Evolutionary conservation across 92 coral and sea anemone species (phyloP).

Genomic region (Paramuricea clavata): DNA sequence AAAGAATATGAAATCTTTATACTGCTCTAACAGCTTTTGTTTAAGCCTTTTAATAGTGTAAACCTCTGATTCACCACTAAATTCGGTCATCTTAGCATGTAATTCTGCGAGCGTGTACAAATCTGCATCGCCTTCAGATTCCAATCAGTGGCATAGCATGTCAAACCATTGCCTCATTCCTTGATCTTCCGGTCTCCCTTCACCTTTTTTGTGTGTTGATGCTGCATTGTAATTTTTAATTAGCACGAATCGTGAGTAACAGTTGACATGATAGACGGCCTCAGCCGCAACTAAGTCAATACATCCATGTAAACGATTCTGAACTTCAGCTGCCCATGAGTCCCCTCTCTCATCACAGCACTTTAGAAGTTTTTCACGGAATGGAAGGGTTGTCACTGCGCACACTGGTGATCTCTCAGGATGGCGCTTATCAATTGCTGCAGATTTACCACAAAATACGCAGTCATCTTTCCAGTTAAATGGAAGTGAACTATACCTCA

Average conservation of each 20-base stretch:
- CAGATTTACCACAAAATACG: background rate
- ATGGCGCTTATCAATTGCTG: background rate
- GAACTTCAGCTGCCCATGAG: conserved; percentile 1
- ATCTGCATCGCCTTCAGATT: conserved; percentile 10
- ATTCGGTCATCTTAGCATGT: background rate
- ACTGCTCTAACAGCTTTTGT: background rate
- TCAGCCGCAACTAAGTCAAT: conserved; percentile 6
- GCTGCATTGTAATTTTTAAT: background rate
- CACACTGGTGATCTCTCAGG: background rate
- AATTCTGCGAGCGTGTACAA: background rate
- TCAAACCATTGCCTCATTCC: background rate
- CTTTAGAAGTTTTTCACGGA: background rate
- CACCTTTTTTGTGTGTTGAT: background rate
- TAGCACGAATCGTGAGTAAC: background rate
- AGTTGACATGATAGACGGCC: background rate
- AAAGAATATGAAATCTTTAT: background rate
- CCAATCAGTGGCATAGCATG: background rate
- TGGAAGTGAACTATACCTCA: background rate
- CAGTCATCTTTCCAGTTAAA: conserved; percentile 1
- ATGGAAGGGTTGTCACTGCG: background rate
- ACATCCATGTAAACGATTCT: background rate
- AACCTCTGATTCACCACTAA: background rate
- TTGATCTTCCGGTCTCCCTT: conserved; percentile 9
- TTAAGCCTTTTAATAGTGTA: background rate
- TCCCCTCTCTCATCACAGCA: background rate